Percentiles rank a stretch among this genome's conserved stretches.
phyloP scores from a whole-genome alignment of 2,113 vertebrate genomes.

The Dasypus novemcinctus region DNA sequence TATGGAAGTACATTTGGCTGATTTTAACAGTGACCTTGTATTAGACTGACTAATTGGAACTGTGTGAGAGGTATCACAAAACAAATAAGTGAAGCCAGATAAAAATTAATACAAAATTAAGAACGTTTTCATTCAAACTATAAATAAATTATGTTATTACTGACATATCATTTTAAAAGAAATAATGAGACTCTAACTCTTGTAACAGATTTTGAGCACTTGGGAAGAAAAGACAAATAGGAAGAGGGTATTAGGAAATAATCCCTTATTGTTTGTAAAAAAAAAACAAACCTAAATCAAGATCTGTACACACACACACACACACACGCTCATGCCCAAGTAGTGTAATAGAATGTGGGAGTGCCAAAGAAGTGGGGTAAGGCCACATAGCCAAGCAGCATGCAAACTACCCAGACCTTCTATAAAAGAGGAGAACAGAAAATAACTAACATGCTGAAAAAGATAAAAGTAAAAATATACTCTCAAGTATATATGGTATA shows the following conservation, averaged over 20 bases:
- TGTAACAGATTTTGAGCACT: not conserved
- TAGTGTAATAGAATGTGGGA: not conserved
- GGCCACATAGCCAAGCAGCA: not conserved
- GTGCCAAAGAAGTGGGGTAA: not conserved
- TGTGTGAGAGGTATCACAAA: not conserved
- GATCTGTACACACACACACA: not conserved
- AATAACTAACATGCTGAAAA: not conserved
- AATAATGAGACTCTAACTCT: not conserved
- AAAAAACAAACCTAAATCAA: not conserved
- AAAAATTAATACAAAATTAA: not conserved
- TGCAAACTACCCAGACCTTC: not conserved
- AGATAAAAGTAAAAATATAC: not conserved
- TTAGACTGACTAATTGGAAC: not conserved
- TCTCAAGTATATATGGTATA: not conserved
- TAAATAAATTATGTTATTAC: not conserved
- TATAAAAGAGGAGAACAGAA: not conserved
- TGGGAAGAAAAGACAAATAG: not conserved
- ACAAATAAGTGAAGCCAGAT: not conserved
- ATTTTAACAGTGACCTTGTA: not conserved
- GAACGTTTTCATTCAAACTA: constrained; percentile 12
- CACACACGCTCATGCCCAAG: not conserved
- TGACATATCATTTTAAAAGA: constrained; percentile 1
- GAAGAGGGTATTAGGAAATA: not conserved
- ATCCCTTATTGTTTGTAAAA: not conserved
- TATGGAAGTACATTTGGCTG: not conserved